Evolutionary conservation across 2,113 vertebrate species (phyloP), one percentile per base, ranked within the genome.

Genomic region (Microcebus ravelobensis): DNA sequence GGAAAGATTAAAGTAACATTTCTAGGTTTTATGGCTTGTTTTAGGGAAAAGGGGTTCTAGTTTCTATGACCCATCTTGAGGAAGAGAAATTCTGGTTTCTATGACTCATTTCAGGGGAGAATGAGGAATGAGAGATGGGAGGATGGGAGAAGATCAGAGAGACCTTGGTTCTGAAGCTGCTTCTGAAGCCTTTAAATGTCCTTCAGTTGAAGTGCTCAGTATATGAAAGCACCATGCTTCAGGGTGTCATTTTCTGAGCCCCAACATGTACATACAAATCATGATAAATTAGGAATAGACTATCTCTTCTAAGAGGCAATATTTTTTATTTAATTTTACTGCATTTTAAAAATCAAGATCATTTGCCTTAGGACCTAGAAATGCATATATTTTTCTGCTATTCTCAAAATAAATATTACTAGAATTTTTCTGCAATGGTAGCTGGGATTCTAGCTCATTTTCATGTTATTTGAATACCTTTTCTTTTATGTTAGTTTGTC

Each of bases 331-430:
- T 82, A 77, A 79, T 70, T 55, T 17, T 48, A 12, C 70, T 48
- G 27, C 71, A 50, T 36, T 86, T 77, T 63, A 48, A 63, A 29
- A 84, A 74, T 65, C 68, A 70, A 94, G 63, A 79, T 31, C 1
- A 48, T 94, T 94, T 81, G 18, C 42, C 36, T 21, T 48, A 18
- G 3, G 8, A 68, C 34, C 18, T 91, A 79, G 18, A 87, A 79
- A 76, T 82, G 74, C 61, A 73, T 68, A 2, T 57, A 20, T 81
- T 48, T 91, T 89, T 74, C 25, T 57, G 2, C 27, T 81, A 20
- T 88, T 92, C 39, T 95, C 48, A 89, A 76, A 88, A 89, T 90
- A 90, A 90, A 57, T n/a, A 80, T 63, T 52, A 61, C 4, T 73
- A 48, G 67, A 85, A 63, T 1, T 31, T 25, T 80, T 95, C 31